Evolutionary conservation across 2,797 vertebrate genomes (phyloP).

Genomic region (Sciurus vulgaris): DNA sequence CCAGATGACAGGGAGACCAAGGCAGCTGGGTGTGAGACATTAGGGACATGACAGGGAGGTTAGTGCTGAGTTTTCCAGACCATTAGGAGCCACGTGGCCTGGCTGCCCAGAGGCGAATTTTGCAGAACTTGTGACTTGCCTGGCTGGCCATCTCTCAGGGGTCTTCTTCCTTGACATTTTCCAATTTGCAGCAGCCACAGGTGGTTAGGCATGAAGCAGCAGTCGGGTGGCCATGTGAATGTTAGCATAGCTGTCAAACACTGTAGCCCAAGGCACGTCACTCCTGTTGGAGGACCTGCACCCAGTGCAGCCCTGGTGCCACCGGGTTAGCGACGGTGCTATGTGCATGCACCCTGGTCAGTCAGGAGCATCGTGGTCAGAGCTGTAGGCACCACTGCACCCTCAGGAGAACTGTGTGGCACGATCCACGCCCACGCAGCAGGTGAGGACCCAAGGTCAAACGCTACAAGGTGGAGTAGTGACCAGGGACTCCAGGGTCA

Average conservation of each 20-base stretch:
- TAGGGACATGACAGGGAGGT: background rate
- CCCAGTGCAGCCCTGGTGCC: accelerated
- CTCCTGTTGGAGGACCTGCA: accelerated
- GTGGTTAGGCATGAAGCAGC: background rate
- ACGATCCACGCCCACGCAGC: accelerated
- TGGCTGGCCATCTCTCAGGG: background rate
- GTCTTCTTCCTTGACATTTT: background rate
- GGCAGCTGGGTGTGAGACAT: background rate
- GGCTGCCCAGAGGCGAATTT: background rate
- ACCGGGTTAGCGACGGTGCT: background rate
- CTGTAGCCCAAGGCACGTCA: accelerated
- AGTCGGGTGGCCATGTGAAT: background rate
- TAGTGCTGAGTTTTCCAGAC: background rate
- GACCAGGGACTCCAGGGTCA: too few species aligned
- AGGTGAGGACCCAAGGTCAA: background rate
- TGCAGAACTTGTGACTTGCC: background rate
- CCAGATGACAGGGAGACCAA: background rate
- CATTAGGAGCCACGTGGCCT: background rate
- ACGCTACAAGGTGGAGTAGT: accelerated
- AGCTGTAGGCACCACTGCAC: background rate
- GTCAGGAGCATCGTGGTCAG: background rate
- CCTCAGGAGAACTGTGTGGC: background rate
- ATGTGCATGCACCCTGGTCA: too few species aligned
- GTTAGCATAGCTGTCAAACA: accelerated
- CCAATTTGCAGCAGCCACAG: background rate